These are phyloP conservation scores for Pangasius djambal DNA, from an alignment of 2,797 vertebrate genomes.

Conservation along the genomic window DNA sequence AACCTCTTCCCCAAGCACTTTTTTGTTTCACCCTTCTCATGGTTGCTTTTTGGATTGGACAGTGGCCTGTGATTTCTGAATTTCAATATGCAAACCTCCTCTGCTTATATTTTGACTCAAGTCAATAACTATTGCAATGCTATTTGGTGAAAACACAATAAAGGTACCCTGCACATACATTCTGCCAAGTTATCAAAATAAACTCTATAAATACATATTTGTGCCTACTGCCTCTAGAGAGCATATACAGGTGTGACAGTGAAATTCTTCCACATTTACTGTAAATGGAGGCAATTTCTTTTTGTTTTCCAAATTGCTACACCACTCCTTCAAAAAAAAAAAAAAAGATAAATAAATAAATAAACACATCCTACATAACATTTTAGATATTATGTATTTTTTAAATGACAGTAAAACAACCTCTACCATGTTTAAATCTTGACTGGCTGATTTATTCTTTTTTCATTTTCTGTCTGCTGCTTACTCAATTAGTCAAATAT, in stretches of 20 bases:
- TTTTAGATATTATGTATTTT: background rate
- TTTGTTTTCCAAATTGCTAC: background rate
- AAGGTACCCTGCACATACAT: background rate
- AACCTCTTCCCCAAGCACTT: background rate
- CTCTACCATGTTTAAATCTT: background rate
- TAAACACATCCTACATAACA: background rate
- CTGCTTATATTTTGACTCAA: background rate
- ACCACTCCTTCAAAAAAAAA: background rate
- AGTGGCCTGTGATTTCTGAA: background rate
- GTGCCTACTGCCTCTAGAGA: background rate
- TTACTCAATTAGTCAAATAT: background rate
- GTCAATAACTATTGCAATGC: background rate
- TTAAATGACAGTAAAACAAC: background rate
- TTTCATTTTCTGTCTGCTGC: background rate
- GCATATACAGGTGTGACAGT: background rate
- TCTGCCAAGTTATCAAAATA: background rate
- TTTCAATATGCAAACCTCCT: background rate
- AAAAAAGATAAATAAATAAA: background rate
- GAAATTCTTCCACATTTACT: conserved; percentile 10
- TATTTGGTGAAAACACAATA: background rate
- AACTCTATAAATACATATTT: conserved; percentile 20
- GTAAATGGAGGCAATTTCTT: background rate
- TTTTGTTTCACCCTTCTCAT: background rate
- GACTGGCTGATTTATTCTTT: background rate
- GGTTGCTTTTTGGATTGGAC: background rate